phyloP scores from a whole-genome alignment of 2,888 invertebrate genomes.

The Acronicta alni region DNA sequence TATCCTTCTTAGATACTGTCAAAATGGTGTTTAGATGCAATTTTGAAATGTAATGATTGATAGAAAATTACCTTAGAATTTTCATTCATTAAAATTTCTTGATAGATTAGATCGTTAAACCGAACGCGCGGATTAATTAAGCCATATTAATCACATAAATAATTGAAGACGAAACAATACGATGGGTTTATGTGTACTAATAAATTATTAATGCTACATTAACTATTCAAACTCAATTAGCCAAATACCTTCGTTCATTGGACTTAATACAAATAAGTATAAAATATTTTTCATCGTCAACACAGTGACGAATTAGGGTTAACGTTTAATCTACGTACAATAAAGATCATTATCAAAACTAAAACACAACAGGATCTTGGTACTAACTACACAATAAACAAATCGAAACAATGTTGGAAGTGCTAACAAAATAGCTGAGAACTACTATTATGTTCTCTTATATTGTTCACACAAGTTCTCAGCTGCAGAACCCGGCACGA shows the following conservation, averaged over 20 bases:
- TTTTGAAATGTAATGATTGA: too few species aligned
- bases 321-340: slow-evolving; percentile 8
- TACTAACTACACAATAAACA: slow-evolving; percentile 36
- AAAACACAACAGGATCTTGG: slow-evolving; percentile 10
- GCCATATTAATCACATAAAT: slow-evolving; percentile 32
- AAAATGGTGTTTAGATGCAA: too few species aligned
- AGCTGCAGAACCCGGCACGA: slow-evolving; percentile 32
- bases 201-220: slow-evolving; percentile 25
- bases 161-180: slow-evolving; percentile 19
- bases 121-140: slow-evolving; percentile 19
- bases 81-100: background rate
- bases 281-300: slow-evolving; percentile 1
- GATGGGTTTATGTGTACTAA: slow-evolving; percentile 6
- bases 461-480: slow-evolving; percentile 37
- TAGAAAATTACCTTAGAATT: background rate
- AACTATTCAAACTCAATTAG: slow-evolving; percentile 17
- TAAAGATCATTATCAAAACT: slow-evolving; percentile 25
- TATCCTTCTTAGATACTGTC: too few species aligned
- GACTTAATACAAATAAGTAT: background rate
- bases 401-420: slow-evolving; percentile 35
- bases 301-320: background rate
- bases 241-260: slow-evolving; percentile 4
- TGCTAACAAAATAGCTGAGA: slow-evolving; percentile 41
- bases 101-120: slow-evolving; percentile 11
- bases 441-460: slow-evolving; percentile 44